Percentiles rank a stretch among this genome's conserved stretches.
phyloP scores from a whole-genome alignment of 2,797 vertebrate genomes.

The Chelidonichthys spinosus region DNA sequence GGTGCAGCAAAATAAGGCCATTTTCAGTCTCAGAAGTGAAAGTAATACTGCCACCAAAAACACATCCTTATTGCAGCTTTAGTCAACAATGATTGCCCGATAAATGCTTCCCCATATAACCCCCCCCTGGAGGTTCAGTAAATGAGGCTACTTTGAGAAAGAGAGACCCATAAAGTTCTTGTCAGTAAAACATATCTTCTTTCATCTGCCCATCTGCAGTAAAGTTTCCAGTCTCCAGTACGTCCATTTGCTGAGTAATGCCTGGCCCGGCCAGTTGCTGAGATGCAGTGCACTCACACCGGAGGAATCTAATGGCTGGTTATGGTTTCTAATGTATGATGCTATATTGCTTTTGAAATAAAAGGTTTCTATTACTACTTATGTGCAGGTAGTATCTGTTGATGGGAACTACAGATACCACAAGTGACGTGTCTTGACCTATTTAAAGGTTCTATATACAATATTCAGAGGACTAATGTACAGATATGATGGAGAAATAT shows the following conservation, averaged over 20 bases:
- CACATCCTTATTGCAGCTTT: constrained; percentile 29
- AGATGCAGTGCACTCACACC: constrained; percentile 46
- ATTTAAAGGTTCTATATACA: not conserved
- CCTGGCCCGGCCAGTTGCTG: constrained; percentile 24
- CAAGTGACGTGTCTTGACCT: constrained; percentile 35
- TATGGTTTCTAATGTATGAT: constrained; percentile 68
- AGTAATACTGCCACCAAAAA: constrained; percentile 29
- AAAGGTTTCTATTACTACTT: constrained; percentile 50
- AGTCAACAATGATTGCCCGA: constrained; percentile 23
- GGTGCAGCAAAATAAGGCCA: constrained; percentile 3
- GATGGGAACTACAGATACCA: constrained; percentile 55
- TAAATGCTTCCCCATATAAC: constrained; percentile 33
- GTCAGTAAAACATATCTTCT: constrained; percentile 59
- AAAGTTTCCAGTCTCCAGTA: constrained; percentile 60
- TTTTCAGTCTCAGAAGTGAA: constrained; percentile 1
- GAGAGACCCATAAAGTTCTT: constrained; percentile 46
- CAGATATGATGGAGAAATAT: no score
- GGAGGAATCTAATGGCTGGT: constrained; percentile 70
- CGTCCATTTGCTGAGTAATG: constrained; percentile 70
- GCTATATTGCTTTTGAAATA: constrained; percentile 54
- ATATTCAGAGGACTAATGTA: no score
- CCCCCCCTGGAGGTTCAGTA: constrained; percentile 44
- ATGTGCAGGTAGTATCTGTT: constrained; percentile 30
- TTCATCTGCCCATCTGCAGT: constrained; percentile 55
- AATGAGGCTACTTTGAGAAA: constrained; percentile 47